These are phyloP conservation scores for Yoshiicerus persimilis DNA, from an alignment of 1,140 invertebrate genomes.

Conservation along the genomic window DNA sequence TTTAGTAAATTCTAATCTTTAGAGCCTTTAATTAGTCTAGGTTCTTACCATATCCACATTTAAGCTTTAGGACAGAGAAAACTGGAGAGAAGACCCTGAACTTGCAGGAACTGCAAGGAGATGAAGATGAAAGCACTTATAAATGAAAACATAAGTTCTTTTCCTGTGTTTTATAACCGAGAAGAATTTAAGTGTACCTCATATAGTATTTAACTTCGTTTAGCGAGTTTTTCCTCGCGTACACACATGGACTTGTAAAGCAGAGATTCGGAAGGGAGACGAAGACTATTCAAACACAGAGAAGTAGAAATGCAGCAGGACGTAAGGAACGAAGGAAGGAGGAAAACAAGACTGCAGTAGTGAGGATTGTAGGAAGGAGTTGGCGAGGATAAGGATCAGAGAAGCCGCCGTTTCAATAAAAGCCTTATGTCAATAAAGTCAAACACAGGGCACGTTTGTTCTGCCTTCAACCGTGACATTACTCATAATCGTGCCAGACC, in stretches of 20 bases:
- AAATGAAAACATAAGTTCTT: no score
- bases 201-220: background rate
- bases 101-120: background rate
- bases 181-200: background rate
- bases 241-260: background rate
- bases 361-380: background rate
- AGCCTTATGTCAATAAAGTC: slow-evolving; percentile 26
- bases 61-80: no score
- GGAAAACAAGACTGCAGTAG: background rate
- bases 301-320: background rate
- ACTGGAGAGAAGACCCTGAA: background rate
- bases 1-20: no score
- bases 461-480: slow-evolving; percentile 24
- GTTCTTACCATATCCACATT: no score
- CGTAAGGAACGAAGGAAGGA: background rate
- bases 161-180: no score
- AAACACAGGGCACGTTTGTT: slow-evolving; percentile 25
- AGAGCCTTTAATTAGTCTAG: no score
- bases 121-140: background rate
- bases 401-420: slow-evolving; percentile 24
- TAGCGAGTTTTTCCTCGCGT: background rate
- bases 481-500: slow-evolving; percentile 18
- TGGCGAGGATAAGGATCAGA: background rate
- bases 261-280: background rate
- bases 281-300: background rate